phyloP scores from a whole-genome alignment of 2,888 invertebrate genomes.

The Phalera bucephala region DNA sequence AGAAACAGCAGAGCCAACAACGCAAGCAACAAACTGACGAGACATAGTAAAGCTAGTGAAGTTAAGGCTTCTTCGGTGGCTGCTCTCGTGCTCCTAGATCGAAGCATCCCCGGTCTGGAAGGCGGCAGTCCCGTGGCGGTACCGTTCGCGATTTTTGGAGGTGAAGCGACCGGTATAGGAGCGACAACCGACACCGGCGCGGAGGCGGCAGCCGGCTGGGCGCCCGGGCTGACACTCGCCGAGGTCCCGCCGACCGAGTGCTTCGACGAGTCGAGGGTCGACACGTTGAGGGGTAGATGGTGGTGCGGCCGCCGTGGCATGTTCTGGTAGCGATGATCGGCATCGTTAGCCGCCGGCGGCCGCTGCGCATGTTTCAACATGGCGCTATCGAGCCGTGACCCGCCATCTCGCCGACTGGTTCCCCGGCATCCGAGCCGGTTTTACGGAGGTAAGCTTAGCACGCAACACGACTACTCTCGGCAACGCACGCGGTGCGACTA shows the following conservation, averaged over 20 bases:
- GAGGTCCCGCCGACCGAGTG: constrained; percentile 84
- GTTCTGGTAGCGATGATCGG: constrained; percentile 81
- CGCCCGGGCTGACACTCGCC: constrained; percentile 83
- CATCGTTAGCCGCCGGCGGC: constrained; percentile 80
- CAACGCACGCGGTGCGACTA: constrained; percentile 62
- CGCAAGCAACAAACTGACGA: constrained; percentile 92
- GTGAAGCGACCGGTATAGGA: constrained; percentile 60
- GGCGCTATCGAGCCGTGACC: constrained; percentile 68
- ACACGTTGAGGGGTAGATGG: constrained; percentile 86
- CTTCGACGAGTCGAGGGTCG: constrained; percentile 86
- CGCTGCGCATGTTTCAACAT: constrained; percentile 90
- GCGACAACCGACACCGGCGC: constrained; percentile 51
- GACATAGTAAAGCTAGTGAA: constrained; percentile 92
- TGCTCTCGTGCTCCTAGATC: constrained; percentile 61
- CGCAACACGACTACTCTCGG: constrained; percentile 18
- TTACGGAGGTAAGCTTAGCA: constrained; percentile 9
- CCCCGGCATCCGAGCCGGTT: constrained; percentile 64
- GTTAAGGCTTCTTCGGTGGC: constrained; percentile 89
- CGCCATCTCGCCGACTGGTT: constrained; percentile 74
- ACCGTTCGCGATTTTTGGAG: constrained; percentile 75
- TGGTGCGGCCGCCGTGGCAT: constrained; percentile 83
- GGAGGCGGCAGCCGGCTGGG: constrained; percentile 47
- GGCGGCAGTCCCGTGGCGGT: constrained; percentile 82
- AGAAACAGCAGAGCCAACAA: constrained; percentile 92
- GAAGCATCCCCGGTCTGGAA: constrained; percentile 53